These are phyloP conservation scores for Tilapia sparmanii DNA, from an alignment of 2,113 vertebrate genomes.

Conservation along the genomic window DNA sequence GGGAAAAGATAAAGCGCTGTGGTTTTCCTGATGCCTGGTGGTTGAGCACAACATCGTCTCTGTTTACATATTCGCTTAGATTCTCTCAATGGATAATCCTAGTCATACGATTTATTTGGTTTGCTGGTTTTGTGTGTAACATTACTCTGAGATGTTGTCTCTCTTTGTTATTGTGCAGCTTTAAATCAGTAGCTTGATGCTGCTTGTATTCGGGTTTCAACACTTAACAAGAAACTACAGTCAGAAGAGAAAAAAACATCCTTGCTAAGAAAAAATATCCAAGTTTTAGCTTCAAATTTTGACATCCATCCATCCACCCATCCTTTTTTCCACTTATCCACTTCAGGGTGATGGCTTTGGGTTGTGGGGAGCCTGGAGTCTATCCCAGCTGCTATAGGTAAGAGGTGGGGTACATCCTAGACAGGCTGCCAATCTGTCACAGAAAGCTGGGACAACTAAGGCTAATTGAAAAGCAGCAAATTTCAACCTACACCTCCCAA, in stretches of 20 bases:
- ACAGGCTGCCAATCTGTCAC: not conserved
- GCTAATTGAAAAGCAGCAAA: not conserved
- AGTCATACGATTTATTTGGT: not conserved
- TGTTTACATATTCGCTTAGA: slow-evolving; percentile 13
- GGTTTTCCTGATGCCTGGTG: slow-evolving; percentile 16
- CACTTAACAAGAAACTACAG: not conserved
- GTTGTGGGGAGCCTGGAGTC: not conserved
- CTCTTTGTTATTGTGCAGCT: not conserved
- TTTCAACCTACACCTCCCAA: not conserved
- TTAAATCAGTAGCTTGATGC: not conserved
- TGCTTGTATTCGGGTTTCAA: not conserved
- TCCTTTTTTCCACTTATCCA: not conserved
- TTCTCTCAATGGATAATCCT: not conserved
- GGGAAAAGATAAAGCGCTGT: slow-evolving; percentile 15
- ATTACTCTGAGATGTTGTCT: not conserved
- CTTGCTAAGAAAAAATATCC: not conserved
- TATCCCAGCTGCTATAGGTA: not conserved
- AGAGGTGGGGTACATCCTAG: not conserved
- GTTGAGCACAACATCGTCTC: not conserved
- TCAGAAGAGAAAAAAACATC: not conserved
- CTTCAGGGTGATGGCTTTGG: not conserved
- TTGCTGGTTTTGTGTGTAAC: not conserved
- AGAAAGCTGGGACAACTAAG: fast-evolving
- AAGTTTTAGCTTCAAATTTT: not conserved
- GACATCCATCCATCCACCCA: not conserved